Conservation (phyloP, 2,888 invertebrate species). For the Tribolium freemani region DNA sequence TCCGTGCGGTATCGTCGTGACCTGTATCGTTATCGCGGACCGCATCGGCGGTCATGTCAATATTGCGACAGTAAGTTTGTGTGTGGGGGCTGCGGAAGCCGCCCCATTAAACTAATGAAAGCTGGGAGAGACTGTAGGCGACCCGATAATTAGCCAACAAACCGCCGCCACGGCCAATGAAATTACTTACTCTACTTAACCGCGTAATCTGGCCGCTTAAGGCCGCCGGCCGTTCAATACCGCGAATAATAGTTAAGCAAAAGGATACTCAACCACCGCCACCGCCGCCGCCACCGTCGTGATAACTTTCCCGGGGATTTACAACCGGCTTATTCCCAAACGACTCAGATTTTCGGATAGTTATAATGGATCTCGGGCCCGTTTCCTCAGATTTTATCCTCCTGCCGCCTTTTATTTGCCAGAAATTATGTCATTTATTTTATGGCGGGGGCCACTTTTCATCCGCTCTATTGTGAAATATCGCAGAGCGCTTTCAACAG, state of each 20-base stretch:
- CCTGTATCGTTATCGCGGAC: not conserved
- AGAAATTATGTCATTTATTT: slow-evolving; percentile 54
- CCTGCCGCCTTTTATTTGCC: slow-evolving; percentile 50
- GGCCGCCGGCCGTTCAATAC: slow-evolving; percentile 59
- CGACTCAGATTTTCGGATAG: slow-evolving; percentile 58
- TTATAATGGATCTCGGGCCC: slow-evolving; percentile 57
- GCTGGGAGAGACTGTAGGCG: slow-evolving; percentile 61
- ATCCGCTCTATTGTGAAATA: slow-evolving; percentile 37
- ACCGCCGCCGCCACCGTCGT: slow-evolving; percentile 40
- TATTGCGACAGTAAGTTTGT: slow-evolving; percentile 25
- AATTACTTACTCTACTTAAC: slow-evolving; percentile 66
- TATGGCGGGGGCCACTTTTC: slow-evolving; percentile 39
- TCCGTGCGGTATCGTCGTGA: not conserved
- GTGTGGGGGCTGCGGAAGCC: slow-evolving; percentile 39
- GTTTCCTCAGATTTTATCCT: slow-evolving; percentile 49
- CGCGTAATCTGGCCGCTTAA: slow-evolving; percentile 64
- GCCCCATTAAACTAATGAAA: slow-evolving; percentile 64
- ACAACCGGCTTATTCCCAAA: slow-evolving; percentile 60
- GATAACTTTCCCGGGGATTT: slow-evolving; percentile 61
- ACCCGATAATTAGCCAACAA: slow-evolving; percentile 67
- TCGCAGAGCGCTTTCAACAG: not conserved
- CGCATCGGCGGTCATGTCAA: slow-evolving; percentile 18
- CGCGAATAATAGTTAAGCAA: slow-evolving; percentile 61
- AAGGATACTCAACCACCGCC: slow-evolving; percentile 53
- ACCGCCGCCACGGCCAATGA: slow-evolving; percentile 63